Evolutionary conservation across 2,797 vertebrate genomes (phyloP).

Genomic region (Bovichtus variegatus): DNA sequence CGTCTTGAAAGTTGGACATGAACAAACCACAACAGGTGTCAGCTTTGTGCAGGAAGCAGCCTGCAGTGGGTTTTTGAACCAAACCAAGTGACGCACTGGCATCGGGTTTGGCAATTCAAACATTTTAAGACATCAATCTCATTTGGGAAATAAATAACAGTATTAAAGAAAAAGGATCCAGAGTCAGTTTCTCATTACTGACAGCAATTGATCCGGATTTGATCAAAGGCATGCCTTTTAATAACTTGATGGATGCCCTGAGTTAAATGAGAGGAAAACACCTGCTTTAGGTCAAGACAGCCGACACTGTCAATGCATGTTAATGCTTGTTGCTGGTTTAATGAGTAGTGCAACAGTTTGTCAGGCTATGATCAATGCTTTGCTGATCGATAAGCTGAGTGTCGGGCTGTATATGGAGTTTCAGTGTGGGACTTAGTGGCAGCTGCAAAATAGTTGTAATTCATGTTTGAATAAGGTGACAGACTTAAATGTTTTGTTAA

Average conservation of each 20-base stretch:
- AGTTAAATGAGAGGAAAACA: slow-evolving; percentile 19
- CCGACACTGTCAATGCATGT: slow-evolving; percentile 32
- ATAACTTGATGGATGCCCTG: slow-evolving; percentile 5
- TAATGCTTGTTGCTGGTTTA: slow-evolving; percentile 21
- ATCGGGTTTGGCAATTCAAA: neutral
- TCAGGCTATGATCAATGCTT: slow-evolving; percentile 39
- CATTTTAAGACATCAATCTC: neutral
- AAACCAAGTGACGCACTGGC: neutral
- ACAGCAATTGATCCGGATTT: neutral
- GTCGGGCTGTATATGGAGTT: slow-evolving; percentile 4
- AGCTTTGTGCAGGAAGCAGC: neutral
- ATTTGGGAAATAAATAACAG: neutral
- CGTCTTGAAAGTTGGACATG: neutral
- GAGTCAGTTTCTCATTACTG: neutral
- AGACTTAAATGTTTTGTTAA: neutral
- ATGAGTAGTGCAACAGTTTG: slow-evolving; percentile 31
- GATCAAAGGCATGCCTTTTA: slow-evolving; percentile 4
- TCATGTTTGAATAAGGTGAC: neutral
- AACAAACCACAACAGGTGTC: neutral
- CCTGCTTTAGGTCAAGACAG: slow-evolving; percentile 16
- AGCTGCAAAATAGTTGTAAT: neutral
- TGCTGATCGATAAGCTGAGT: slow-evolving; percentile 28
- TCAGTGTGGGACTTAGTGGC: neutral
- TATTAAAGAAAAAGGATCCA: neutral
- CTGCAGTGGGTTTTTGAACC: neutral